Percentiles rank a stretch among this genome's conserved stretches.
Conservation (phyloP, 37 sponge, comb jelly and placozoan genomes). For the Oscarella lobularis region DNA sequence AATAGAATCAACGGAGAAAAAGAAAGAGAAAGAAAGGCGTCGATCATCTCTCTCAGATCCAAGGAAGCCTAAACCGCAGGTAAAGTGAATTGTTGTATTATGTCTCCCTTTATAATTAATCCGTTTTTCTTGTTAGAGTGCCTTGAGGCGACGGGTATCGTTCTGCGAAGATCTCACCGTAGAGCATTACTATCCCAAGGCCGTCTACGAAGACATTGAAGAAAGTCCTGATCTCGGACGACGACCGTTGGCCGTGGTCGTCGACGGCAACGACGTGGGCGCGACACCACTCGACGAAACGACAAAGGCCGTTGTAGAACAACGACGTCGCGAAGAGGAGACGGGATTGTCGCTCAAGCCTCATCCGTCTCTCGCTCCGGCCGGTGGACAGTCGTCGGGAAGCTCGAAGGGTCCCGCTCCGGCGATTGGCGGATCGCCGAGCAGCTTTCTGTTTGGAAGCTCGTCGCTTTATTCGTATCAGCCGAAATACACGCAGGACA, state of each 20-base stretch:
- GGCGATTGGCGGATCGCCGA: slow-evolving; percentile 3
- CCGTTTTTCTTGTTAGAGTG: no score
- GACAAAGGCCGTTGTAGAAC: not conserved
- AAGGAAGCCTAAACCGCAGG: no score
- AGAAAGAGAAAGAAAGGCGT: no score
- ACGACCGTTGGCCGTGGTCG: not conserved
- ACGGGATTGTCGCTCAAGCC: not conserved
- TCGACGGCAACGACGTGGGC: not conserved
- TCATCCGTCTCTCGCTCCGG: not conserved
- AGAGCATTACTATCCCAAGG: not conserved
- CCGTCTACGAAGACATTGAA: not conserved
- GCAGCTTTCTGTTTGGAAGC: not conserved
- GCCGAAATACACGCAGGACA: not conserved
- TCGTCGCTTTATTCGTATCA: not conserved
- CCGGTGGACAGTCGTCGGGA: not conserved
- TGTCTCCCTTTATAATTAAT: no score
- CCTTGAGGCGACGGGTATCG: not conserved
- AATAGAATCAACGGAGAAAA: no score
- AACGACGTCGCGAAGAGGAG: not conserved
- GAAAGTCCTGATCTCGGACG: not conserved
- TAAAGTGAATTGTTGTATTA: no score
- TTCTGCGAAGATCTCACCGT: not conserved
- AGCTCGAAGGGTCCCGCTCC: no score
- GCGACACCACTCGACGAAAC: no score
- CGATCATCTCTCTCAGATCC: no score